Base-by-base conservation (phyloP, 2,797 vertebrate genomes). In the Dromococcyx pavoninus region DNA sequence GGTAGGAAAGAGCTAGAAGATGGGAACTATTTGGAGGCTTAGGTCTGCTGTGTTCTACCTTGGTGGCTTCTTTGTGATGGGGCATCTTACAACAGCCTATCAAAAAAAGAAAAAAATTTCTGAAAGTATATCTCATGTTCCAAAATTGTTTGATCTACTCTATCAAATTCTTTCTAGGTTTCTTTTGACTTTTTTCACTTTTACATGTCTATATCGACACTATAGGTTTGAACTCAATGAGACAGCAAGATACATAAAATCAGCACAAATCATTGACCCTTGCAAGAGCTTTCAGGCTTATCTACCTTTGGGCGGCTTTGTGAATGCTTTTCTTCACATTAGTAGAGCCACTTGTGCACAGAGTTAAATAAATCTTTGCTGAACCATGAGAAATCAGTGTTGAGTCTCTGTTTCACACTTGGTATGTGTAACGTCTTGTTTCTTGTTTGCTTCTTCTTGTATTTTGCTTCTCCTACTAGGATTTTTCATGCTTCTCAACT, bases 181-280 rank as follows among this genome's bases (percentile, higher is more conserved):
- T 60, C 24, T 62, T 69, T 18, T 12, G 37, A 25, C 5, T 46
- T 78, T 82, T 48, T 33, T 21, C 32, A 1, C 41, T 71, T 57
- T 28, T 24, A 4, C 1, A 0, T 0, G 1, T 27, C 41, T 13
- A 2, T 28, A 41, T 32, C 65, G 11, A 48, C 25, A 6, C 48
- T 50, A 33, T 24, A 41, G 21, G 80, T 54, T 24, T 69, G 73
- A 75, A 46, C 15, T 11, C 4, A 3, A 17, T 19, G 15, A 61
- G 57, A 35, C 35, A 76, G 57, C 27, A 41, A 35, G 57, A 21
- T 17, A 32, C 25, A 14, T 4, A 56, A 70, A 76, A 43, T 6
- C 12, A 71, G 21, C 5, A 33, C n/a, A 58, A 76, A 69, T 24
- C 67, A 70, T 62, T 35, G 37, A 84, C 50, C 86, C 24, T 25